A percentile compares a stretch with the other conserved stretches of the same genome.
Conservation (phyloP, 2,113 vertebrate genomes). For the Heliornis fulica region DNA sequence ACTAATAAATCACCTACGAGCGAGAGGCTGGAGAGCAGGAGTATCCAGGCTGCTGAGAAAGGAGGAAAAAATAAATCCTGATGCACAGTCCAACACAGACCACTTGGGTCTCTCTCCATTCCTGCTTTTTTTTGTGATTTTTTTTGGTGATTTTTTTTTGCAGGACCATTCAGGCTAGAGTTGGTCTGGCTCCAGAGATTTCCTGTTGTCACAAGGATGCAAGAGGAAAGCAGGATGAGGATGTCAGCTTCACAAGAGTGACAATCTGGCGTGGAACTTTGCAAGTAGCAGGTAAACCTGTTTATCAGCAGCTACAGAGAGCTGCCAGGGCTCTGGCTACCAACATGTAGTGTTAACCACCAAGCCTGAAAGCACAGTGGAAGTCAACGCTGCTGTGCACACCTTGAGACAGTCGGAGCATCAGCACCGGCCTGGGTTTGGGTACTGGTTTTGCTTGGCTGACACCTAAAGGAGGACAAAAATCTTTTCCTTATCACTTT, state of each 20-base stretch:
- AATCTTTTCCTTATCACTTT: neutral
- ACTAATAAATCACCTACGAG: neutral
- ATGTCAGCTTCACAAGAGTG: neutral
- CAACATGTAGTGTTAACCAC: neutral
- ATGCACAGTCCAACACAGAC: neutral
- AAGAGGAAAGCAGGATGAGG: neutral
- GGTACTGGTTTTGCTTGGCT: neutral
- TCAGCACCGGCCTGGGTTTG: neutral
- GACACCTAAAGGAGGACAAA: neutral
- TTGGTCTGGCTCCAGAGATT: neutral
- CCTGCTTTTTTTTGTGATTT: neutral
- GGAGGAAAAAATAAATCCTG: fast-evolving
- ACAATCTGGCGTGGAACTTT: neutral
- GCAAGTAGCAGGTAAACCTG: neutral
- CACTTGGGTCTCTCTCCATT: neutral
- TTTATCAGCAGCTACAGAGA: neutral
- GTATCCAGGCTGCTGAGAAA: neutral
- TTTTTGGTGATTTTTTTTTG: neutral
- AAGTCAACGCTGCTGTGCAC: neutral
- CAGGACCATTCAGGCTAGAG: neutral
- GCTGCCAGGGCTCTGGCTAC: neutral
- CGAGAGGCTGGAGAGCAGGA: neutral
- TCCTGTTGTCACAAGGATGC: neutral
- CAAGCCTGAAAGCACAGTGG: neutral
- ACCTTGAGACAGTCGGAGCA: neutral